Evolutionary conservation across 2,797 vertebrate genomes (phyloP), one percentile per base, ranked within the genome.

Genomic region (Poliocrania exsul): DNA sequence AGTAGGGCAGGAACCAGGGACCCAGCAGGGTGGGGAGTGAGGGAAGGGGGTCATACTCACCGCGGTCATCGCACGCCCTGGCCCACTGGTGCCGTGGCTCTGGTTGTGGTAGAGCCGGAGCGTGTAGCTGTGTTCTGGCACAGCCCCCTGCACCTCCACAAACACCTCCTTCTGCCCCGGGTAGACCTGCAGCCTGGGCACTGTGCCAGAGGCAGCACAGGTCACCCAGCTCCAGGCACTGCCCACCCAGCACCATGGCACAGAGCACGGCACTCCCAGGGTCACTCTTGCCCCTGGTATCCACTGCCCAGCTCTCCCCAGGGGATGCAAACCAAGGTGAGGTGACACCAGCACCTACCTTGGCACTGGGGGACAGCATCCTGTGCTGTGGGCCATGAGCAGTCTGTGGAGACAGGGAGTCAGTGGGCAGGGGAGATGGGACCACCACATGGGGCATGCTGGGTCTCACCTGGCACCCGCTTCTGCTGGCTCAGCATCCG

Each of bases 381-480:
- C 85, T 42, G 94, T 67, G 97, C 94, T 16, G 67, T 28, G 0
- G 96, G 96, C 91, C 96, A 96, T 4, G 85, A 94, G 90, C 98
- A 98, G 62, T 97, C 98, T 98, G 96, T 6, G 23, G 86, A 89
- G 73, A 94, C 71, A 97, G 42, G 2, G 82, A 37, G 92, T 96
- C 61, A 84, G 92, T 31, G 15, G 79, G 40, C 54, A 16, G 21
- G 2, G 14, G 26, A 38, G 20, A 42, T 37, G 26, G 57, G 33
- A 46, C 9, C 4, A 8, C n/a, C 1, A 1, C 3, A 1, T 19
- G 5, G 61, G 72, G 79, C n/a, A 50, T 0, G 2, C 31, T 0
- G 13, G 66, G 70, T 33, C 97, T 97, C 92, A 98, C 98, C 97
- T 93, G 98, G 97, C 57, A 98, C 92, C n/a, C 38, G 66, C 70